Evolutionary conservation across 2,888 invertebrate genomes (phyloP).

Genomic region (Anaspis maculata): DNA sequence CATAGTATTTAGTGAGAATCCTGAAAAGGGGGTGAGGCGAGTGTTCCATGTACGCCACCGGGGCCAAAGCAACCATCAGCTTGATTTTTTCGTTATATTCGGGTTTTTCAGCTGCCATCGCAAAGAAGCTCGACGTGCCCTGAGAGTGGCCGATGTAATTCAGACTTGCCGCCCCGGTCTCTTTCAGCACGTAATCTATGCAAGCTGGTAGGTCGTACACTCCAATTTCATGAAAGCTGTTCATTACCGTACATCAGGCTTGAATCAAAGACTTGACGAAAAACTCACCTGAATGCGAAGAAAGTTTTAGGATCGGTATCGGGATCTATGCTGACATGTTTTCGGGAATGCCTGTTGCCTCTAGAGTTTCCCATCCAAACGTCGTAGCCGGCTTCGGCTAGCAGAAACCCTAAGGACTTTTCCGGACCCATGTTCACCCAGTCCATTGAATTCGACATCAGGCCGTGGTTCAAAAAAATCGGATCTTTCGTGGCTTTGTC

Average conservation of each 20-base stretch:
- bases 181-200: slow-evolving; percentile 55
- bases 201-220: slow-evolving; percentile 65
- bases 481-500: too few relatives aligned
- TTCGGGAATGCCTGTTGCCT: slow-evolving; percentile 56
- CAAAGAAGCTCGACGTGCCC: slow-evolving; percentile 58
- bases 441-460: too few relatives aligned
- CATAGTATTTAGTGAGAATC: too few relatives aligned
- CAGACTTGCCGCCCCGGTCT: slow-evolving; percentile 49
- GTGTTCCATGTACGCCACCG: background rate
- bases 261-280: too few relatives aligned
- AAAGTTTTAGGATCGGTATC: slow-evolving; percentile 32
- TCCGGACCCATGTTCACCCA: background rate
- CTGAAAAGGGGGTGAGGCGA: background rate
- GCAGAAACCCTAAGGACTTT: slow-evolving; percentile 8
- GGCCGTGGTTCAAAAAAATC: too few relatives aligned
- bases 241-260: background rate
- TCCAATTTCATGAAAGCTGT: slow-evolving; percentile 61
- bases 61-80: background rate
- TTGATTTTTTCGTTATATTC: slow-evolving; percentile 55
- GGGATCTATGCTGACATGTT: slow-evolving; percentile 35
- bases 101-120: slow-evolving; percentile 52
- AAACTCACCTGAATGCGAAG: slow-evolving; percentile 31
- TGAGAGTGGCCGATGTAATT: slow-evolving; percentile 62
- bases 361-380: slow-evolving; percentile 65
- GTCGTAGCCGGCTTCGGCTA: slow-evolving; percentile 31